Base-by-base conservation (phyloP, 2,888 invertebrate species). In the Seira sanloemensis region DNA sequence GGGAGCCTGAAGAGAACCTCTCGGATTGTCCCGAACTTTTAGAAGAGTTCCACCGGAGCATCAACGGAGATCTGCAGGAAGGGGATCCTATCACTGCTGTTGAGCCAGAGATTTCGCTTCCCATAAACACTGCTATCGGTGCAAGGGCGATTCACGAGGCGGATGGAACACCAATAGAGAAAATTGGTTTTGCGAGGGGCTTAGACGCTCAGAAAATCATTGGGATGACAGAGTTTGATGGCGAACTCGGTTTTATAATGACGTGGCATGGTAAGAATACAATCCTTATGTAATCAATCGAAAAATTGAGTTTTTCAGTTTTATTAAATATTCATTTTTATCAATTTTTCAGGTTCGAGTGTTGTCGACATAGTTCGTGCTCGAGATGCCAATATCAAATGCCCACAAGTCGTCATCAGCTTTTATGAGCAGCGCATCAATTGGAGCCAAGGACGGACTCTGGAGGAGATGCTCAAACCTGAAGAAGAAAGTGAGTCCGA, bases 321-420 rank as follows among this genome's bases (percentile, higher is more conserved):
- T n/a, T 37, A 37, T 37, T 37, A 37, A 37, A 37, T 37, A 37
- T 37, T 37, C 12, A 12, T 37, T 37, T 7, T 62, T 25, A 5
- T 25, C 23, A 12, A 23, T 71, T 9, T 19, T 26, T 5, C 23
- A 82, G 82, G 66, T 4, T 54, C 54, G 0, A 74, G 72, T 9
- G 27, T 67, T 1, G 12, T 67, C 2, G 82, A 82, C 23, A 9
- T 82, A 1, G 82, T 82, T 0, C 27, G 66, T 26, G 71, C 76
- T 5, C 0, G 62, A 4, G 76, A 72, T 50, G 82, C 82, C 2
- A 76, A 77, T 19, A n/a, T 24, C 5, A 82, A 66, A 23, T 82
- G 82, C 24, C 82, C 82, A 4, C 76, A 82, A 21, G 16, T 72
- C n/a, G 82, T 82, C n/a, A 82, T 82, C 7, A 27, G 65, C 18